Percentiles rank a stretch among this genome's conserved stretches.
These are phyloP conservation scores for Forbesichthys papilliferus DNA, from an alignment of 2,113 vertebrate species.

Conservation along the genomic window DNA sequence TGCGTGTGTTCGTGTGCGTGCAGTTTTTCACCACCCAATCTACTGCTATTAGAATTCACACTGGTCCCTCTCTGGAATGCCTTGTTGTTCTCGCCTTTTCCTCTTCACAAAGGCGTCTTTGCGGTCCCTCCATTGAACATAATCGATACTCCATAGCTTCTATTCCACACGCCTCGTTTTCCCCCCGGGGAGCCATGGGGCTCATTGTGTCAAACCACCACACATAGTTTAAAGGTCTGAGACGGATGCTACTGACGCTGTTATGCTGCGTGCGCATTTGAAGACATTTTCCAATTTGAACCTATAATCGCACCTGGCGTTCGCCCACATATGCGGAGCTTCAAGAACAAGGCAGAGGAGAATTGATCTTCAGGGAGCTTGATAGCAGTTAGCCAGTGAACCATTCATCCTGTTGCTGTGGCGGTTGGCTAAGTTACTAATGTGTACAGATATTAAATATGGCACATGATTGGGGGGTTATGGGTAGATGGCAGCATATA, in stretches of 20 bases:
- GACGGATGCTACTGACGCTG: too few species aligned
- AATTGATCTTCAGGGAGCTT: neutral
- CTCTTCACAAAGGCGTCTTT: conserved; percentile 12
- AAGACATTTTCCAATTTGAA: conserved; percentile 4
- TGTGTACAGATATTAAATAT: conserved; percentile 6
- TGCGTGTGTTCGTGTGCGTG: conserved; percentile 20
- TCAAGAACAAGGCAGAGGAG: conserved; percentile 2
- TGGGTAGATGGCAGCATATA: neutral
- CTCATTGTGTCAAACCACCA: neutral
- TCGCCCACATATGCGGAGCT: conserved; percentile 2
- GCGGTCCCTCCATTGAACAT: conserved; percentile 9
- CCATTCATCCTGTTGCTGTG: neutral
- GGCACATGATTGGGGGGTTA: neutral
- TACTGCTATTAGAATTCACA: conserved; percentile 34
- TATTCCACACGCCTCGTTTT: neutral
- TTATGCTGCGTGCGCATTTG: neutral
- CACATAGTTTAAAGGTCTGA: too few species aligned
- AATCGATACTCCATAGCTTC: conserved; percentile 3
- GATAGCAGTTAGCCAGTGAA: neutral
- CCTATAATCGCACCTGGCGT: neutral
- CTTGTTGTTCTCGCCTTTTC: conserved; percentile 32
- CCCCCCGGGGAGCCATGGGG: neutral
- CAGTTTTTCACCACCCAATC: conserved; percentile 41
- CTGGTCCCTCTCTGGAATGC: conserved; percentile 36
- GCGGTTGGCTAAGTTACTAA: neutral